These are phyloP conservation scores for Apodemus sylvaticus DNA, from an alignment of 2,113 vertebrate genomes.

Conservation along the genomic window DNA sequence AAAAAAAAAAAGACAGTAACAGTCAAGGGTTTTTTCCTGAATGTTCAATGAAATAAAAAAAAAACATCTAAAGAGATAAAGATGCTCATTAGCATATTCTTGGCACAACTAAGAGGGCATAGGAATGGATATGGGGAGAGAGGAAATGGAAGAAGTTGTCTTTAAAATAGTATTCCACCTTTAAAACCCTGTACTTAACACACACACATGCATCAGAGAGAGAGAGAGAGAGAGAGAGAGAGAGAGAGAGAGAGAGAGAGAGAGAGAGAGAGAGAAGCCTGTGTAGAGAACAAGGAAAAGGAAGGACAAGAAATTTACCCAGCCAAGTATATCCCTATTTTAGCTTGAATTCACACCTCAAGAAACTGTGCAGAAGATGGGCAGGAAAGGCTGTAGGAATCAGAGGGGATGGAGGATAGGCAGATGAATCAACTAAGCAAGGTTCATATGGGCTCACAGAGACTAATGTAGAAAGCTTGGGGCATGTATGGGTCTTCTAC, in stretches of 20 bases:
- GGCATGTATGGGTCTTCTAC: not conserved
- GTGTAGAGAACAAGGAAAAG: not conserved
- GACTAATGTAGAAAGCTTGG: not conserved
- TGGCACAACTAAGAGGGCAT: constrained; percentile 36
- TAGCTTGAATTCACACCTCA: not conserved
- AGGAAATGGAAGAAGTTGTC: constrained; percentile 10
- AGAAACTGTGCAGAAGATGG: not conserved
- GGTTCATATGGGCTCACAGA: not conserved
- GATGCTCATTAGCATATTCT: constrained; percentile 64
- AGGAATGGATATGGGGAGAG: not conserved
- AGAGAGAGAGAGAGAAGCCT: no score
- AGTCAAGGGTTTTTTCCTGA: constrained; percentile 70
- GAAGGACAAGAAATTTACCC: not conserved
- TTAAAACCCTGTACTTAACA: not conserved
- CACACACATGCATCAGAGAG: no score
- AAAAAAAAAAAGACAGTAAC: not conserved
- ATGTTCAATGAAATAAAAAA: constrained; percentile 73
- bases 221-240: no score
- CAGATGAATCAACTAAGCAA: not conserved
- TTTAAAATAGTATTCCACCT: constrained; percentile 57
- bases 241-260: no score
- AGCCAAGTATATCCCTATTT: not conserved
- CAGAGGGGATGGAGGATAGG: not conserved
- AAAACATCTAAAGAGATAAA: constrained; percentile 72
- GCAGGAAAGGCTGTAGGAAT: not conserved